Evolutionary conservation across 35 echinoderm and acorn worm species (phyloP).

Genomic region (Amphiura filiformis): DNA sequence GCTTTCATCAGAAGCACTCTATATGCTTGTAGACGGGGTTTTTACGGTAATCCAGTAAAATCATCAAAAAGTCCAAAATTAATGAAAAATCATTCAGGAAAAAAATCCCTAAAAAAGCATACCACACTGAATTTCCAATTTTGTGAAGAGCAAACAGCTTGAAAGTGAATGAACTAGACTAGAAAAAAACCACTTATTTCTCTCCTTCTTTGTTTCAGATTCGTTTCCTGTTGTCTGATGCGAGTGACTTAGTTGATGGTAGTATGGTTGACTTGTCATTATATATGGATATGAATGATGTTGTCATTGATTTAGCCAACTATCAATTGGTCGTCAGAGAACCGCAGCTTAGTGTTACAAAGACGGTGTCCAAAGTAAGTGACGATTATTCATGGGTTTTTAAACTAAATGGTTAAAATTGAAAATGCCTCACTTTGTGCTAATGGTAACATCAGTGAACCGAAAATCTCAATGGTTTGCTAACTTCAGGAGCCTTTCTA

Average conservation of each 20-base stretch:
- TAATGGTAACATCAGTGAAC: too few species aligned
- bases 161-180: too few species aligned
- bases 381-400: neutral
- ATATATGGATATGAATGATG: constrained; percentile 23
- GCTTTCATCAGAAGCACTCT: too few species aligned
- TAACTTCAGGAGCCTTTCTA: too few species aligned
- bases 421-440: neutral
- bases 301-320: neutral
- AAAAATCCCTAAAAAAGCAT: too few species aligned
- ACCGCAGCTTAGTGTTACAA: constrained; percentile 18
- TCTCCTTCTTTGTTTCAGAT: constrained; percentile 6
- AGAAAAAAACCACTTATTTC: neutral
- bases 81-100: too few species aligned
- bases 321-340: neutral
- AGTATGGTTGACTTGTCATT: neutral
- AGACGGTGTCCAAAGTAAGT: constrained; percentile 26
- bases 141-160: too few species aligned
- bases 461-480: too few species aligned
- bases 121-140: too few species aligned
- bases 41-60: too few species aligned
- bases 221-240: neutral
- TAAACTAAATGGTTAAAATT: neutral
- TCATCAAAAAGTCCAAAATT: too few species aligned
- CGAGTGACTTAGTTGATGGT: neutral
- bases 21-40: too few species aligned